Evolutionary conservation across 2,888 invertebrate genomes (phyloP).

Genomic region (Rotaria macrura): DNA sequence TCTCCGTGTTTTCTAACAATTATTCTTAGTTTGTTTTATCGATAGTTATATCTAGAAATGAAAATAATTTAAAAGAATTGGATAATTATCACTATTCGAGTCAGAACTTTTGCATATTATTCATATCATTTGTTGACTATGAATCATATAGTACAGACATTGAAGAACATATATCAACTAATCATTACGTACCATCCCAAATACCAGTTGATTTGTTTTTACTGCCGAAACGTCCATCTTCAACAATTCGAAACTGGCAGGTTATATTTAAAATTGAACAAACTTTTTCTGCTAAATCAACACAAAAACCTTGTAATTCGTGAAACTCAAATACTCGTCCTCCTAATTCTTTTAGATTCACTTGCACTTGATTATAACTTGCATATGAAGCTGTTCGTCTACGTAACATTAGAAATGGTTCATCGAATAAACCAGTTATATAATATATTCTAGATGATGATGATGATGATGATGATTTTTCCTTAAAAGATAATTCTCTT

Average conservation of each 20-base stretch:
- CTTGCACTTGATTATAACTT: neutral
- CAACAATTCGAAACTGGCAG: slow-evolving; percentile 51
- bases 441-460: neutral
- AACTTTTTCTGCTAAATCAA: slow-evolving; percentile 74
- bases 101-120: no score
- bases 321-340: neutral
- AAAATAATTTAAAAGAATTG: no score
- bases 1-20: no score
- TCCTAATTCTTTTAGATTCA: neutral
- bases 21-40: no score
- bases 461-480: neutral
- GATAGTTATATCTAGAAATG: no score
- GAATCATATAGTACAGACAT: no score
- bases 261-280: slow-evolving; percentile 69
- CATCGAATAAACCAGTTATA: neutral
- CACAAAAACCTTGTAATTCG: slow-evolving; percentile 63
- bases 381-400: neutral
- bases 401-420: neutral
- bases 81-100: no score
- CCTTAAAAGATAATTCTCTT: neutral
- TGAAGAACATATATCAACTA: no score
- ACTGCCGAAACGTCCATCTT: slow-evolving; percentile 29
- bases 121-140: no score
- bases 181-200: neutral
- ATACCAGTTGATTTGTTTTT: neutral